Evolutionary conservation across 37 sponge, comb jelly and placozoan genomes (phyloP), one percentile per base, ranked within the genome.

Genomic region (Oscarella lobularis): DNA sequence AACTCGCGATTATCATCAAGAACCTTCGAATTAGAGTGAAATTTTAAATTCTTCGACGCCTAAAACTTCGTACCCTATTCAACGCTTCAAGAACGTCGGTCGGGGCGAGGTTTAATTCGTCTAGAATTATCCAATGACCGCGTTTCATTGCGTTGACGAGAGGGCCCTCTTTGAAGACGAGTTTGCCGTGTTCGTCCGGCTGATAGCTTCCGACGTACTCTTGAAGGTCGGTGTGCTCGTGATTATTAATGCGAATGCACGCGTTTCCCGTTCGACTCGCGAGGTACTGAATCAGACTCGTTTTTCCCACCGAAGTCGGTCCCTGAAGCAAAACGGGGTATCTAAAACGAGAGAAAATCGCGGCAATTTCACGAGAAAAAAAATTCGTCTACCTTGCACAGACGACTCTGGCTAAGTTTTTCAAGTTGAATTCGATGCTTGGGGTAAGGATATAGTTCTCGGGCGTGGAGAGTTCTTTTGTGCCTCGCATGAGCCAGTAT

Each of bases 181-280:
- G 83, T 78, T 97, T 83, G 36, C 95, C 94, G 2, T 87, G 67
- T 2, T 48, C 39, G 36, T 79, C 79, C 37, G 92, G 81, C 72
- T 84, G 79, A 80, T 97, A 97, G 73, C 86, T 81, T 40, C 98
- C 98, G 37, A 97, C 78, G 74, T 97, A 97, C 80, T 97, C 98
- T 80, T 97, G 98, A 14, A 97, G 86, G 73, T 97, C 98, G 27
- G 98, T 97, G 78, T 97, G 98, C 39, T 97, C 98, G 65, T 97
- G 98, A 74, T 97, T 97, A 70, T 97, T 97, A 69, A 97, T 88
- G 29, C 98, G 69, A 38, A 93, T 35, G 73, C 92, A 88, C 41
- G 70, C 40, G 39, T 90, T 87, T 0, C 98, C 94, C 39, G 91
- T 85, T 29, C 66, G 69, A 0, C 55, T 55, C 31, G 98, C 94